Percentiles rank a stretch among this genome's conserved stretches.
These are phyloP conservation scores for Xenus cinereus DNA, from an alignment of 2,113 vertebrate species.

Conservation along the genomic window DNA sequence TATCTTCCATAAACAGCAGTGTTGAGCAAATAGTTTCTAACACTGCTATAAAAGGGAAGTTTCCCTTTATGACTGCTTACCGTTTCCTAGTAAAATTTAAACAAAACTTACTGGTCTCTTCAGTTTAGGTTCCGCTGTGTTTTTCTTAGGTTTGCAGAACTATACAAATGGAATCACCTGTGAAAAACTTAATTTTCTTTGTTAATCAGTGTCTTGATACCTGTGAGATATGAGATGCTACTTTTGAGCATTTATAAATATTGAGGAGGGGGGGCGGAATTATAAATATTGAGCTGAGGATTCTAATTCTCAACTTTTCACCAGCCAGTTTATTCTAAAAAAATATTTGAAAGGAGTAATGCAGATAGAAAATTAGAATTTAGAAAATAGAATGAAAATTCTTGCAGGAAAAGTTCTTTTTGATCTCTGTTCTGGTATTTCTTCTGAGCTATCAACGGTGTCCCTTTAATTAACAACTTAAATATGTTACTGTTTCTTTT, in stretches of 20 bases:
- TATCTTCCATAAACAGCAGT: background rate
- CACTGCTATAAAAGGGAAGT: background rate
- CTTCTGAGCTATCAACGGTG: background rate
- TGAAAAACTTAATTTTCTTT: background rate
- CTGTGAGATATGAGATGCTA: background rate
- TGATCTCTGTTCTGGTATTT: background rate
- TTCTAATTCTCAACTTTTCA: background rate
- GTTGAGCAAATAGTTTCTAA: background rate
- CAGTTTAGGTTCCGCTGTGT: background rate
- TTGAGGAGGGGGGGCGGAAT: background rate
- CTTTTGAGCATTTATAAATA: background rate
- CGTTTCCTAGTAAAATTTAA: background rate
- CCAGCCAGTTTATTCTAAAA: background rate
- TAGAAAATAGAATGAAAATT: background rate
- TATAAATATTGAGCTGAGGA: background rate
- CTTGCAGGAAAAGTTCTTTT: background rate
- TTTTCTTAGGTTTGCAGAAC: background rate
- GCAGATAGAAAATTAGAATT: background rate
- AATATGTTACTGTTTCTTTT: slow-evolving; percentile 17
- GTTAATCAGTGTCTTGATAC: background rate
- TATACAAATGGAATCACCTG: background rate
- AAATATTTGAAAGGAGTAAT: background rate
- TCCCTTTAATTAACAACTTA: background rate
- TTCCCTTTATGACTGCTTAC: background rate
- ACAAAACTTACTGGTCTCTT: background rate